Evolutionary conservation across 2,888 invertebrate genomes (phyloP), one percentile per base, ranked within the genome.

Genomic region (Monochamus alternatus): DNA sequence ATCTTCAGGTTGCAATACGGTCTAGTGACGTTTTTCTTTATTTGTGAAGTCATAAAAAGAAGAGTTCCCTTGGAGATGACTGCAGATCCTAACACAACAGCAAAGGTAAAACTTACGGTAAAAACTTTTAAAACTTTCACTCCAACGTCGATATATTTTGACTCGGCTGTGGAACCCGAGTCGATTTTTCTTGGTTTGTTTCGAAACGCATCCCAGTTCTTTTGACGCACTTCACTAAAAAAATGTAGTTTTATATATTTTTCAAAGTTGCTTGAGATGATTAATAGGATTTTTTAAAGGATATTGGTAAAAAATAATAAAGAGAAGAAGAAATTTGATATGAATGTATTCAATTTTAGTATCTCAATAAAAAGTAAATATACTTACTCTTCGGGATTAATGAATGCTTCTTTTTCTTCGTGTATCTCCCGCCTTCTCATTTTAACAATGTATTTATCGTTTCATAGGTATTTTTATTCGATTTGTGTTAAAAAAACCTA

Each of bases 201-300:
- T 84, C 94, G 91, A 87, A 97, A 97, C 12, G 94, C 91, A 86
- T 97, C 94, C 97, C 97, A 97, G 14, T 14, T 55, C 7, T 55
- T 55, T 74, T 78, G 73, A 47, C 81, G 81, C 47, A 82, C 83
- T 71, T 81, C 78, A 44, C 84, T 84, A 71, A 32, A 81, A n/a
- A 77, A 32, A 32, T 32, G n/a, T 60, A 31, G 10, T 32, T 32
- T 9, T 52, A n/a, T 4, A 52, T 52, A 7, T 38, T 38, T 38
- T 7, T 38, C 38, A 5, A 5, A 38, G 7, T 38, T 38, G 38
- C 38, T 38, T 5, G 38, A 38, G 2, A 38, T 38, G 38, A 22
- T 22, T 22, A 22, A 22, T 1, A 22, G 22, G 22, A 22, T 1
- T 22, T n/a, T 22, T 22, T 22, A 22, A 22, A 22, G 22, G 22